phyloP scores from a whole-genome alignment of 2,113 vertebrate genomes.

The Chaenogobius annularis region DNA sequence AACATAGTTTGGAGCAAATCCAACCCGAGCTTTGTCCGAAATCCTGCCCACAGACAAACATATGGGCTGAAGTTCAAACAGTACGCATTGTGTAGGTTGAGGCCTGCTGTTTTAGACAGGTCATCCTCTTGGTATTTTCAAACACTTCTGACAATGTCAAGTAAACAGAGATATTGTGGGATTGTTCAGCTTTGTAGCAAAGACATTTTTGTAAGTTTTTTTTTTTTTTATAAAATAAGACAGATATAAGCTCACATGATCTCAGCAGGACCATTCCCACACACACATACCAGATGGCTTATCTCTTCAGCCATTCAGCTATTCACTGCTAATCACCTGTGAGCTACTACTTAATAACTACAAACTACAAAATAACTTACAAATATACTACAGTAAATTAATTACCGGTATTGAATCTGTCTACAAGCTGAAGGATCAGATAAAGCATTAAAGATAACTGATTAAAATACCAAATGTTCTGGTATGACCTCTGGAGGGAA shows the following conservation, averaged over 20 bases:
- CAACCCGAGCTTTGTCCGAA: not conserved
- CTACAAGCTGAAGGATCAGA: not conserved
- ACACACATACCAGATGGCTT: constrained; percentile 13
- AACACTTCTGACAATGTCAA: constrained; percentile 39
- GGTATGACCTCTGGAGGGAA: not conserved
- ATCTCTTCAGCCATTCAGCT: constrained; percentile 21
- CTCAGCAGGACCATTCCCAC: not conserved
- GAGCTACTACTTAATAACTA: not conserved
- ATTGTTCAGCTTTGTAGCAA: constrained; percentile 28
- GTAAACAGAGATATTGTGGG: constrained; percentile 50
- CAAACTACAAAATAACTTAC: not conserved
- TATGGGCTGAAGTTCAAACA: not conserved
- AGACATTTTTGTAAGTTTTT: constrained; percentile 2
- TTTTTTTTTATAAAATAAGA: not conserved
- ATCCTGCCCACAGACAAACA: constrained; percentile 4
- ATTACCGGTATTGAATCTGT: not conserved
- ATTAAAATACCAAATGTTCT: too few relatives aligned
- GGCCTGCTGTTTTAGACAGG: constrained; percentile 8
- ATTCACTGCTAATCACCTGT: constrained; percentile 26
- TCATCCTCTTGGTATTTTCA: constrained; percentile 46
- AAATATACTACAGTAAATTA: not conserved
- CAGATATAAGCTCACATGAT: constrained; percentile 2
- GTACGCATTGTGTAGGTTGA: not conserved
- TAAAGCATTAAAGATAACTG: not conserved
- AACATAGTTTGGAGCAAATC: constrained; percentile 2